A percentile compares a stretch with the other conserved stretches of the same genome.
phyloP scores from a whole-genome alignment of 2,888 invertebrate genomes.

The Athalia cordata region DNA sequence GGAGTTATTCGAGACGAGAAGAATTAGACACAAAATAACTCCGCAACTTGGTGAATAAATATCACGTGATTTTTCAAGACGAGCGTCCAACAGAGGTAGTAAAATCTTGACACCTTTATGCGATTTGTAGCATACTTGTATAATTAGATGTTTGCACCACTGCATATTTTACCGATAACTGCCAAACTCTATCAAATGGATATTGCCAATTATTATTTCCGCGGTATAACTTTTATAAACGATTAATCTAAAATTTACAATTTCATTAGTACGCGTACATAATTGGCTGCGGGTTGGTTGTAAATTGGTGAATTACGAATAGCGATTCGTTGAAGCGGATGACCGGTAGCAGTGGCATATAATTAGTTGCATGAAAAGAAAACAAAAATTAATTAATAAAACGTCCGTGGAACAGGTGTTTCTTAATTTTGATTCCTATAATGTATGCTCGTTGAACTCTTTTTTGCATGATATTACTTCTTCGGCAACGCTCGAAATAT shows the following conservation, averaged over 20 bases:
- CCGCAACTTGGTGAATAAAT: too few relatives aligned
- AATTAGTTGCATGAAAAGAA: not conserved
- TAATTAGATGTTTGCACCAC: slow-evolving; percentile 1
- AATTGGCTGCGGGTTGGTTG: not conserved
- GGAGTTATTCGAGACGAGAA: too few relatives aligned
- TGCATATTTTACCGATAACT: not conserved
- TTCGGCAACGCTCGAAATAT: not conserved
- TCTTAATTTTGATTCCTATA: too few relatives aligned
- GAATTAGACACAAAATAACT: too few relatives aligned
- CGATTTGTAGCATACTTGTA: too few relatives aligned
- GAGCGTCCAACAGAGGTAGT: too few relatives aligned
- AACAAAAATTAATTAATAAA: not conserved
- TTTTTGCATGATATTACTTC: too few relatives aligned
- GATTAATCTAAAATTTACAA: not conserved
- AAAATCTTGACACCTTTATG: too few relatives aligned
- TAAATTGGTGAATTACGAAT: not conserved
- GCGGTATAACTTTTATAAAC: slow-evolving; percentile 1
- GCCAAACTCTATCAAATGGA: not conserved
- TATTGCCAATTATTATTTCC: not conserved
- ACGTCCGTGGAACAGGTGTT: too few relatives aligned
- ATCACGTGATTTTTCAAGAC: too few relatives aligned
- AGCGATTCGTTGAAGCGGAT: too few relatives aligned
- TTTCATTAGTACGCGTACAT: not conserved
- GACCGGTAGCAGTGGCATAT: not conserved
- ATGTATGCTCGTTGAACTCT: too few relatives aligned